phyloP scores from a whole-genome alignment of 2,888 invertebrate species.

The Agrochola circellaris region DNA sequence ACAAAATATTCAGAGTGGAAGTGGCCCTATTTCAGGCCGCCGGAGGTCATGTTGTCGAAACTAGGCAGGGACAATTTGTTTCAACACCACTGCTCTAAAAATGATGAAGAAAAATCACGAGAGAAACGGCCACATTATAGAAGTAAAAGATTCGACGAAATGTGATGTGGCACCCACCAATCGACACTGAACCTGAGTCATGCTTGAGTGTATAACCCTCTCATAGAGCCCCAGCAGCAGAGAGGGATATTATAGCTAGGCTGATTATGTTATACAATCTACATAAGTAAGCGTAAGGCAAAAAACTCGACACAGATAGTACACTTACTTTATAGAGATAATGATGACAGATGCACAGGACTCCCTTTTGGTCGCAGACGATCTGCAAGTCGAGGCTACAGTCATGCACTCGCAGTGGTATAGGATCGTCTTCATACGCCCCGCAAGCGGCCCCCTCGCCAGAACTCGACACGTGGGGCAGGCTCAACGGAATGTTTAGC shows the following conservation, averaged over 20 bases:
- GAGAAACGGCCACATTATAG: not conserved
- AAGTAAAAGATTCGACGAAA: not conserved
- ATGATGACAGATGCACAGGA: constrained; percentile 94
- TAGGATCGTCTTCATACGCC: constrained; percentile 95
- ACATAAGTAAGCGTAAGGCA: not conserved
- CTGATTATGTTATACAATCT: not conserved
- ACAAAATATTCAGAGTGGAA: not conserved
- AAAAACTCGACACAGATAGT: not conserved
- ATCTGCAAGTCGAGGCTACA: constrained; percentile 95
- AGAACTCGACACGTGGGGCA: constrained; percentile 92
- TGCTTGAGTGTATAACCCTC: not conserved
- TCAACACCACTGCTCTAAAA: not conserved
- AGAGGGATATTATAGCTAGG: not conserved
- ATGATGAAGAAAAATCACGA: not conserved
- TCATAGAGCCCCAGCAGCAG: not conserved
- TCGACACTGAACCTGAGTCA: not conserved
- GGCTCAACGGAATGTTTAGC: constrained; percentile 96
- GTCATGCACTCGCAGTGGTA: constrained; percentile 95
- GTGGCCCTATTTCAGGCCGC: not conserved
- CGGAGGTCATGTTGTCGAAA: not conserved
- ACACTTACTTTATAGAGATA: constrained; percentile 93
- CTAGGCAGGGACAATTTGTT: not conserved
- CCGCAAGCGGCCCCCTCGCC: constrained; percentile 91
- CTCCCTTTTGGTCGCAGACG: constrained; percentile 93
- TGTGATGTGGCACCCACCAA: not conserved